Evolutionary conservation across 2,888 invertebrate species (phyloP), one percentile per base, ranked within the genome.

Genomic region (Hemicrepidius hirtus): DNA sequence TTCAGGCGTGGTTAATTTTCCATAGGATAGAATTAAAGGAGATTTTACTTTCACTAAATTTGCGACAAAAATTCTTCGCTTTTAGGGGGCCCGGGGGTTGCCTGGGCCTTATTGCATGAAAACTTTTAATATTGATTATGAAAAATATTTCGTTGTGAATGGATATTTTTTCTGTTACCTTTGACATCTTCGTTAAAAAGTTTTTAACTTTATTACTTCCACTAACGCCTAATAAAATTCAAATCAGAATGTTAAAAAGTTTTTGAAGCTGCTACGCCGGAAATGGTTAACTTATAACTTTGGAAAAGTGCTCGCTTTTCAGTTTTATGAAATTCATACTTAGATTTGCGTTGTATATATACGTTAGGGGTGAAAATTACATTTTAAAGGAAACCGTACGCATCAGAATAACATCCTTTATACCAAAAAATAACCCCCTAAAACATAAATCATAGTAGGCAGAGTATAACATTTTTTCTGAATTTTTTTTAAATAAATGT

Each of bases 221-320:
- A 68, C 68, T 68, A 68, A 50, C 63, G 63, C 64, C 69, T 69
- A 63, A 69, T 69, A 69, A 69, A 69, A 69, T 69, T 69, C 69
- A 69, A 69, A 69, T 69, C 69, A 69, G 69, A 69, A 69, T 64
- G 69, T 69, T 57, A 46, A 68, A n/a, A 68, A 68, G 60, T 68
- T 68, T 68, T 68, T 68, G 68, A 68, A 68, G 68, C 40, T 68
- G 68, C 60, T 68, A 62, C 68, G n/a, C n/a, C n/a, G 62, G 68
- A 67, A 32, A 67, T 59, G 67, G 67, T 67, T 67, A 67, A 67
- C 67, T 68, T 68, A 68, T 60, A 68, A 68, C 35, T 67, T 67
- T 20, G 46, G 32, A 28, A 53, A 67, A 67, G 67, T 49, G 35
- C 59, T 32, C 59, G 32, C 35, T 24, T 46, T 67, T 20, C 59